Base-by-base conservation (phyloP, 2,888 invertebrate genomes). In the Diplazon laetatorius region DNA sequence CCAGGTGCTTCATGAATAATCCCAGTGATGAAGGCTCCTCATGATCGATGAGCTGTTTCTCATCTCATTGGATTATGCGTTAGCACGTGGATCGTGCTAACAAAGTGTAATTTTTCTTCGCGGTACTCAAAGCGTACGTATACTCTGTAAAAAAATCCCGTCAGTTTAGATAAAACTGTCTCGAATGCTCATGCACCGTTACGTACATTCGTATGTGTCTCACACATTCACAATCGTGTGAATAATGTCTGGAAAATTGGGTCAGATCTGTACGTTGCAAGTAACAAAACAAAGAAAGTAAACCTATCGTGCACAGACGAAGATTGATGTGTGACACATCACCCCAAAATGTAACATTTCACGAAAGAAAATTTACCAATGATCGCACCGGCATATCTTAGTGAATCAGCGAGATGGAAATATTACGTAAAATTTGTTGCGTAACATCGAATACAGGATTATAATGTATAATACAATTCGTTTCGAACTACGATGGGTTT, bases 231-330 rank as follows among this genome's bases (percentile, higher is more conserved):
- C 20, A 25, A n/a, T n/a, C n/a, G n/a, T 20, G 35, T 46, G 59
- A 48, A 59, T 59, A 59, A 69, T 59, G 46, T 59, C 37, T 37
- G n/a, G 20, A 10, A 35, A 69, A 59, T 59, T 69, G 46, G 48
- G 22, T 48, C 69, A 59, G 69, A 6, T 30, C 44, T 14, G 22
- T n/a, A 37, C 46, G 59, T 16, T 48, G 48, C 59, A 59, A 69
- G 59, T 48, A 18, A 59, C 46, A 4, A 69, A 69, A 48, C 59
- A 46, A 37, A 69, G 55, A 57, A 35, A 35, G 25, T 57, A 39
- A 59, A 20, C 35, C 14, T 59, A 59, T 22, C 22, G 37, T 44
- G 48, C 37, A 20, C 25, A 55, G 44, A 20, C 30, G 18, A 12
- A 12, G 20, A 37, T 37, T 12, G 39, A 39, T 10, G 10, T 37